Evolutionary conservation across 2,113 vertebrate species (phyloP).

Genomic region (Gobio gobio): DNA sequence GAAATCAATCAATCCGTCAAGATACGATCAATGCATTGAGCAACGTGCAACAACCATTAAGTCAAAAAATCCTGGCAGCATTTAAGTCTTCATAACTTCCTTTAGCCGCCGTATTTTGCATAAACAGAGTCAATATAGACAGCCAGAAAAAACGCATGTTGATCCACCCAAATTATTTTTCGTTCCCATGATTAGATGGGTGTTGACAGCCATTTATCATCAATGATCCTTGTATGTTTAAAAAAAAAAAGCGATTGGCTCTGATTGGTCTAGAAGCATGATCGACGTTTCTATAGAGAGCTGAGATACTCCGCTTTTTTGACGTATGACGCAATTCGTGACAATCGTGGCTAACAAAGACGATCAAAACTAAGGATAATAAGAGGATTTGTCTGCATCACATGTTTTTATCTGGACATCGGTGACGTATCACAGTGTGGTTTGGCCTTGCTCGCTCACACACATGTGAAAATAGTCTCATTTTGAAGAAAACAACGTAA

Average conservation of each 20-base stretch:
- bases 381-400: no score
- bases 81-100: neutral
- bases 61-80: neutral
- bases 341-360: no score
- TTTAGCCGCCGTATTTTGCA: neutral
- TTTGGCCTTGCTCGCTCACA: no score
- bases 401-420: no score
- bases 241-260: neutral
- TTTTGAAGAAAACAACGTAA: no score
- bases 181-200: conserved; percentile 38
- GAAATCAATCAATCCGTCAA: neutral
- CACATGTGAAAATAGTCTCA: no score
- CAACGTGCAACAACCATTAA: neutral
- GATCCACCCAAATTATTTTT: neutral
- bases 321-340: no score
- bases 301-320: no score
- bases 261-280: no score
- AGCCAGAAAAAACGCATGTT: neutral
- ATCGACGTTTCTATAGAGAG: no score
- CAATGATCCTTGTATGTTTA: neutral
- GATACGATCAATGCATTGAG: neutral
- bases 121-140: neutral
- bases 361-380: no score
- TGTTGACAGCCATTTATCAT: conserved; percentile 18
- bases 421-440: no score